These are phyloP conservation scores for Protomyctophum bolini DNA, from an alignment of 2,113 vertebrate species.

Conservation along the genomic window DNA sequence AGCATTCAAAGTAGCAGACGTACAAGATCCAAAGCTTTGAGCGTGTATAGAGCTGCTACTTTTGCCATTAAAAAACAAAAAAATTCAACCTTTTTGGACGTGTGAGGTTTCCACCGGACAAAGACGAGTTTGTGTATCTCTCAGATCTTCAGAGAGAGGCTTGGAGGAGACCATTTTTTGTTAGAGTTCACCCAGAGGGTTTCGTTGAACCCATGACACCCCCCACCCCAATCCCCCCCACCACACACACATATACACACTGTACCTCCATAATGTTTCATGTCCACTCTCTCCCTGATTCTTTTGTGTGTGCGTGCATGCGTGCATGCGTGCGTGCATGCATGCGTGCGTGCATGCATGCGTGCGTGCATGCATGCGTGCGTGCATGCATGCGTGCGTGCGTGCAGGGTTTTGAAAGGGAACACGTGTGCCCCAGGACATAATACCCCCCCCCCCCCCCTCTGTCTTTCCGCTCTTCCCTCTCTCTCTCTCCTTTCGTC, in stretches of 20 bases:
- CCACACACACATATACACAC: too few relatives aligned
- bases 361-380: conserved; percentile 20
- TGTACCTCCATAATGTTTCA: not conserved
- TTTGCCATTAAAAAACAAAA: too few relatives aligned
- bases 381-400: not conserved
- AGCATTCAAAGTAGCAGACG: too few relatives aligned
- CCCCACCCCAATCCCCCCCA: not conserved
- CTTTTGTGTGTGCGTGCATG: conserved; percentile 52
- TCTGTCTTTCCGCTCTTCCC: not conserved
- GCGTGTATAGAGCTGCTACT: too few relatives aligned
- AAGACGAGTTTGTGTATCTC: too few relatives aligned
- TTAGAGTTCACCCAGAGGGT: too few relatives aligned
- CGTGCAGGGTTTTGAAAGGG: conserved; percentile 65
- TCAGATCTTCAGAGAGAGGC: too few relatives aligned
- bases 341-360: conserved; percentile 34
- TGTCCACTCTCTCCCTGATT: conserved; percentile 50
- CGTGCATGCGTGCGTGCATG: conserved; percentile 29
- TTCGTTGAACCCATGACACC: not conserved
- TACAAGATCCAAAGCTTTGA: too few relatives aligned
- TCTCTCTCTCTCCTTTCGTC: not conserved
- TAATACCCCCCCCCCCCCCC: conserved; percentile 44
- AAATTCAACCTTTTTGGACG: too few relatives aligned
- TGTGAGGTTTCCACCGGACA: too few relatives aligned
- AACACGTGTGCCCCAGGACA: conserved; percentile 72
- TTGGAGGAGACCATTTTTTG: too few relatives aligned